Evolutionary conservation across 2,888 invertebrate genomes (phyloP).

Genomic region (Lepidocyrtinus sp.): DNA sequence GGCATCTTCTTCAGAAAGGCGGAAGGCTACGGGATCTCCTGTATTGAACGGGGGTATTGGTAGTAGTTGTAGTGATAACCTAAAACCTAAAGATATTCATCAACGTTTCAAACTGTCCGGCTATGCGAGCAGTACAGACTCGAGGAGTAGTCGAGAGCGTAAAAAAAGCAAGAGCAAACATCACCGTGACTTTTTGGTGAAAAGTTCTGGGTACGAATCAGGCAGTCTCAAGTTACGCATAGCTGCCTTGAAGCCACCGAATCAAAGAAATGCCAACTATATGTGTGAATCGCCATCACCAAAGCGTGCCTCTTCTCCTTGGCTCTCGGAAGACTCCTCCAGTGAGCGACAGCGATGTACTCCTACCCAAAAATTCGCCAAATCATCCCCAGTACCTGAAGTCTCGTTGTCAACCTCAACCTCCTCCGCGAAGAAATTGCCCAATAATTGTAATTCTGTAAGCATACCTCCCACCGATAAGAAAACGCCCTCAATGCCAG

Average conservation of each 20-base stretch:
- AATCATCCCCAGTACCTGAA: constrained; percentile 58
- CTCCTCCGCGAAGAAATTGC: constrained; percentile 20
- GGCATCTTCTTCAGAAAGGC: constrained; percentile 9
- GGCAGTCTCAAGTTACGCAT: constrained; percentile 75
- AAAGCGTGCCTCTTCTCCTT: constrained; percentile 27
- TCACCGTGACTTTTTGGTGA: constrained; percentile 56
- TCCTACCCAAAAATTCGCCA: constrained; percentile 25
- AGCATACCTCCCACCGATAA: too few species aligned
- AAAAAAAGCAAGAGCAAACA: constrained; percentile 52
- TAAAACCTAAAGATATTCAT: constrained; percentile 4
- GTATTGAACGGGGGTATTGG: constrained; percentile 68
- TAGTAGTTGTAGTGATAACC: too few species aligned
- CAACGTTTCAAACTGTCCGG: constrained; percentile 9
- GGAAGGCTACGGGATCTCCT: neutral
- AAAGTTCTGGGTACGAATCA: constrained; percentile 54
- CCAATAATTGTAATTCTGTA: neutral
- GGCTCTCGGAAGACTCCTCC: constrained; percentile 35
- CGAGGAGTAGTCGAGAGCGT: constrained; percentile 55
- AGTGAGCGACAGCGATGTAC: constrained; percentile 18
- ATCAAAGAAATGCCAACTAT: constrained; percentile 36
- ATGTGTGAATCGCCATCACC: constrained; percentile 16
- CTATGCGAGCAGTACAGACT: constrained; percentile 61
- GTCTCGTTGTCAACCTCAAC: too few species aligned
- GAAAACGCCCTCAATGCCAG: constrained; percentile 17
- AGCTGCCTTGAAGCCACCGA: constrained; percentile 73